Evolutionary conservation across 2,113 vertebrate genomes (phyloP).

Genomic region (Labeo catla): DNA sequence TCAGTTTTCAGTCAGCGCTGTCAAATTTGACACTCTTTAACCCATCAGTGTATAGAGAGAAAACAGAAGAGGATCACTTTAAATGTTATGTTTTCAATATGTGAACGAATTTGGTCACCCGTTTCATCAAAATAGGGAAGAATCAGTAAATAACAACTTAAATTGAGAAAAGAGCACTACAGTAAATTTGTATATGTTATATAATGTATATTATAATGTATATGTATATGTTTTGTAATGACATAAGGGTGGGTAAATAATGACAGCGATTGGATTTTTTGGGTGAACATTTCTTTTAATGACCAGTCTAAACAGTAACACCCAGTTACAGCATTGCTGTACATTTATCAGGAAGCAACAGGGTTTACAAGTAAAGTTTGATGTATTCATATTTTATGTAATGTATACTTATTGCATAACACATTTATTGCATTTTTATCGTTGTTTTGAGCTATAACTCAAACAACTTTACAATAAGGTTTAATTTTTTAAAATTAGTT

Average conservation of each 20-base stretch:
- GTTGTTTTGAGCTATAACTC: neutral
- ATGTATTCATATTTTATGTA: neutral
- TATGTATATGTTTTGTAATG: neutral
- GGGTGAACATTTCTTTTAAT: neutral
- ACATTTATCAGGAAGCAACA: neutral
- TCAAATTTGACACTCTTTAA: slow-evolving; percentile 2
- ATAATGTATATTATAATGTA: no score
- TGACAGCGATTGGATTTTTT: neutral
- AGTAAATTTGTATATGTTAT: no score
- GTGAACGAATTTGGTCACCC: neutral
- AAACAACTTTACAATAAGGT: no score
- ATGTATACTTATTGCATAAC: neutral
- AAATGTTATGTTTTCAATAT: neutral
- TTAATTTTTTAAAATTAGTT: no score
- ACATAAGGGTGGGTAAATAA: neutral
- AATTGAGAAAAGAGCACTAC: neutral
- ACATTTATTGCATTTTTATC: neutral
- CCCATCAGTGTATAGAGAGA: neutral
- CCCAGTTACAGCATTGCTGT: neutral
- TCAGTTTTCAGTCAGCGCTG: slow-evolving; percentile 60
- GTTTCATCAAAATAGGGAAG: neutral
- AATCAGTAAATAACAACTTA: neutral
- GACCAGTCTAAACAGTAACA: neutral
- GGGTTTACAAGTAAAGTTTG: neutral
- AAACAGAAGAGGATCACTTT: neutral